These are phyloP conservation scores for Pissodes strobi DNA, from an alignment of 1,140 invertebrate species.

Conservation along the genomic window DNA sequence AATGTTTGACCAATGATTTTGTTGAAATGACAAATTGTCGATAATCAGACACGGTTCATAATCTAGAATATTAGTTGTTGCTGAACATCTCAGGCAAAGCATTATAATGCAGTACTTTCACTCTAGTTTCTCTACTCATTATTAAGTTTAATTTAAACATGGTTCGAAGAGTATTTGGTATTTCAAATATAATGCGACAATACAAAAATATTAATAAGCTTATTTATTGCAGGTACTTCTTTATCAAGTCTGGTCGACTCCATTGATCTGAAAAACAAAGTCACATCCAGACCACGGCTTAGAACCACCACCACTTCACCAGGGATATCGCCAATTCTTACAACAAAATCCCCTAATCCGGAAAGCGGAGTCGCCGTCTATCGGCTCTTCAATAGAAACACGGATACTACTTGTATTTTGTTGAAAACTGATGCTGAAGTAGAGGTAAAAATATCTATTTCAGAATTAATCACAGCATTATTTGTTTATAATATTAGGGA, in stretches of 20 bases:
- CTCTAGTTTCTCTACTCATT: too few species aligned
- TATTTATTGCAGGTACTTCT: slow-evolving; percentile 35
- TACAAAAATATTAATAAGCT: too few species aligned
- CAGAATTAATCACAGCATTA: not conserved
- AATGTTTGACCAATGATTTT: too few species aligned
- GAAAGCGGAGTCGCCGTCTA: slow-evolving; percentile 47
- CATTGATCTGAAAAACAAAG: slow-evolving; percentile 43
- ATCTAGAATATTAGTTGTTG: too few species aligned
- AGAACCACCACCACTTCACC: slow-evolving; percentile 34
- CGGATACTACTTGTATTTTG: slow-evolving; percentile 51
- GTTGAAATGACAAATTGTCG: too few species aligned
- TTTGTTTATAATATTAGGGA: not conserved
- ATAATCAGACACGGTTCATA: too few species aligned
- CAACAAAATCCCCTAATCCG: slow-evolving; percentile 33
- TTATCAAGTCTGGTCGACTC: slow-evolving; percentile 34
- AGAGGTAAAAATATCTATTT: slow-evolving; percentile 43
- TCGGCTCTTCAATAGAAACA: slow-evolving; percentile 43
- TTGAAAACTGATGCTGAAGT: slow-evolving; percentile 53
- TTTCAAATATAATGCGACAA: too few species aligned
- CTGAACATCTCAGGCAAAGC: too few species aligned
- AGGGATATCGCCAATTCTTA: slow-evolving; percentile 21
- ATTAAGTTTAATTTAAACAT: too few species aligned
- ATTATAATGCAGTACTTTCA: too few species aligned
- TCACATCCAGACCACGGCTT: slow-evolving; percentile 44
- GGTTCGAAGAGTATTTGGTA: too few species aligned